Percentiles rank a stretch among this genome's conserved stretches.
Evolutionary conservation across 2,888 invertebrate species (phyloP).

Genomic region (Candidula unifasciata): DNA sequence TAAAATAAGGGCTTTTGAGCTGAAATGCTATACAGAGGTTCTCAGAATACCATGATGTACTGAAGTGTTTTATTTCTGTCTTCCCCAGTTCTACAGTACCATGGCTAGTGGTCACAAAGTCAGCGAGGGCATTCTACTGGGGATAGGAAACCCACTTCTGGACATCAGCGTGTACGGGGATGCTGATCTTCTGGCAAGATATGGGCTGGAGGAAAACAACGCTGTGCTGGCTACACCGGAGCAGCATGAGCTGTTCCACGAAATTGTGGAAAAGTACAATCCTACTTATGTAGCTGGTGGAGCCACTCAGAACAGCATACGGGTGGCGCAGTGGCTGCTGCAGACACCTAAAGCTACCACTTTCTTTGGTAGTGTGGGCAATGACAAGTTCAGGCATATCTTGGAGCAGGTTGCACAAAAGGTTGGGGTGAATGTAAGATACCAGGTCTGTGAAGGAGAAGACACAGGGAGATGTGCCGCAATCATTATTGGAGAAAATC

Average conservation of each 20-base stretch:
- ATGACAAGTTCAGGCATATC: conserved; percentile 91
- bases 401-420: conserved; percentile 86
- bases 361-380: conserved; percentile 96
- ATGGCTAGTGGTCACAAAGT: conserved; percentile 44
- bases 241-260: conserved; percentile 85
- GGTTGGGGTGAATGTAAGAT: conserved; percentile 91
- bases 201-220: conserved; percentile 90
- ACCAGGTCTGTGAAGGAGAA: conserved; percentile 84
- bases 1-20: no score
- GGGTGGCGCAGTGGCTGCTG: conserved; percentile 95
- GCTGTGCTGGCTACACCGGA: conserved; percentile 94
- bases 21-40: no score
- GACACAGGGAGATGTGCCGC: conserved; percentile 97
- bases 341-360: conserved; percentile 87
- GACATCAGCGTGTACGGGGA: conserved; percentile 93
- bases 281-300: conserved; percentile 95
- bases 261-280: conserved; percentile 80
- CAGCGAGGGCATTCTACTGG: conserved; percentile 86
- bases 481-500: conserved; percentile 87
- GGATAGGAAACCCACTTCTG: conserved; percentile 96
- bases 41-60: no score
- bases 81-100: conserved; percentile 45
- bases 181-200: conserved; percentile 87
- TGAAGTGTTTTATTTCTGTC: neutral
- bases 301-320: conserved; percentile 93